A percentile compares a stretch with the other conserved stretches of the same genome.
phyloP scores from a whole-genome alignment of 35 echinoderm and acorn worm genomes.

The Hemicentrotus pulcherrimus region DNA sequence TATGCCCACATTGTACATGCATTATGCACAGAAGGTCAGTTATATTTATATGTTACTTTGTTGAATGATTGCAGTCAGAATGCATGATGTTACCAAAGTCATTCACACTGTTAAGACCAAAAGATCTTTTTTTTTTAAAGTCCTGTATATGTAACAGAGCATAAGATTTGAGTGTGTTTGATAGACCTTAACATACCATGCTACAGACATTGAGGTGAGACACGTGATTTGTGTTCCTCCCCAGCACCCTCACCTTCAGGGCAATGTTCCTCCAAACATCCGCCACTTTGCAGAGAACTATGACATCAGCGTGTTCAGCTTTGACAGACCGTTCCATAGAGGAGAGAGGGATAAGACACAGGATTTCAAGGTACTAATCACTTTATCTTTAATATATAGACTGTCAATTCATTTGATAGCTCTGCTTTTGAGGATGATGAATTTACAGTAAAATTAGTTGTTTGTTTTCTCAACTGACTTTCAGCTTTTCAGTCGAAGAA shows the following conservation, averaged over 20 bases:
- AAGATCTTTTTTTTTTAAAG: too few relatives aligned
- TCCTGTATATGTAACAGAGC: too few relatives aligned
- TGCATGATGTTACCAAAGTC: too few relatives aligned
- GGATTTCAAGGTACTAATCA: slow-evolving; percentile 77
- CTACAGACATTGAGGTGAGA: slow-evolving; percentile 78
- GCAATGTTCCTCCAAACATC: slow-evolving; percentile 61
- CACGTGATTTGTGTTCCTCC: slow-evolving; percentile 57
- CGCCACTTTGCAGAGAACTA: slow-evolving; percentile 57
- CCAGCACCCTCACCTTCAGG: slow-evolving; percentile 40
- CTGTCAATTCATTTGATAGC: neutral
- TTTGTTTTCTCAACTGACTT: neutral
- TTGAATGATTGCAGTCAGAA: too few relatives aligned
- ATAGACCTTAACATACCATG: neutral
- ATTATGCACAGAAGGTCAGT: too few relatives aligned
- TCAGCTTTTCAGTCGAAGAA: neutral
- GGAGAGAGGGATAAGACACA: slow-evolving; percentile 78
- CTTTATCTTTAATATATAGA: neutral
- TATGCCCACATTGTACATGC: too few relatives aligned
- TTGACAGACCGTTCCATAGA: slow-evolving; percentile 85
- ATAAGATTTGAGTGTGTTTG: too few relatives aligned
- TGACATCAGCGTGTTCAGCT: slow-evolving; percentile 75
- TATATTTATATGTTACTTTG: too few relatives aligned
- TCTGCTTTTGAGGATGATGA: neutral
- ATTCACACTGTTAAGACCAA: too few relatives aligned
- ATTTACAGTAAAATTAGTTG: neutral